Conservation (phyloP, 2,888 invertebrate genomes). For the Ommatoiulus sabulosus region DNA sequence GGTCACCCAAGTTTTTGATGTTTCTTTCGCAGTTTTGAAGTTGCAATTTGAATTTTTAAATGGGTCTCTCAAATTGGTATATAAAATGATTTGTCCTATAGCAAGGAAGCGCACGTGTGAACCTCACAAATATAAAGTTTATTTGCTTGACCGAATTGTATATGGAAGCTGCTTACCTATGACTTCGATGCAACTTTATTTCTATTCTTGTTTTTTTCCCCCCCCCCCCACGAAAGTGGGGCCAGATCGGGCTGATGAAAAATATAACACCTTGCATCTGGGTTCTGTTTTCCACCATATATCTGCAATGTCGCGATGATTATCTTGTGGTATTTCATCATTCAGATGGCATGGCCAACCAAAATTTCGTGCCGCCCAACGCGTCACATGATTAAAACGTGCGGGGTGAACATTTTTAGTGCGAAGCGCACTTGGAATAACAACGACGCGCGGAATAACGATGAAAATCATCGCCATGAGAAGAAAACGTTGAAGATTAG, state of each 20-base stretch:
- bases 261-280: background rate
- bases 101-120: too few species aligned
- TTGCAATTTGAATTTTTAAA: background rate
- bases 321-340: background rate
- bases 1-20: background rate
- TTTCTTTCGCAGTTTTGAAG: background rate
- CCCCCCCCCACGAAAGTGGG: too few species aligned
- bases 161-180: too few species aligned
- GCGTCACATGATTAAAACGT: conserved; percentile 44
- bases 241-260: background rate
- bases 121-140: too few species aligned
- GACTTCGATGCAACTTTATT: too few species aligned
- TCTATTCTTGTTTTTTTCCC: too few species aligned
- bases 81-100: too few species aligned
- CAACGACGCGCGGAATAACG: conserved; percentile 16
- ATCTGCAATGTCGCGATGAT: background rate
- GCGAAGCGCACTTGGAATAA: background rate
- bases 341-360: conserved; percentile 12
- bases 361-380: background rate
- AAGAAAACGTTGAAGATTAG: conserved; percentile 45
- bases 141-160: background rate
- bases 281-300: background rate
- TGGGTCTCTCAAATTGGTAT: background rate
- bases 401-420: conserved; percentile 30
- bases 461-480: conserved; percentile 22